Evolutionary conservation across 2,888 invertebrate species (phyloP).

Genomic region (Lasioglossum vierecki): DNA sequence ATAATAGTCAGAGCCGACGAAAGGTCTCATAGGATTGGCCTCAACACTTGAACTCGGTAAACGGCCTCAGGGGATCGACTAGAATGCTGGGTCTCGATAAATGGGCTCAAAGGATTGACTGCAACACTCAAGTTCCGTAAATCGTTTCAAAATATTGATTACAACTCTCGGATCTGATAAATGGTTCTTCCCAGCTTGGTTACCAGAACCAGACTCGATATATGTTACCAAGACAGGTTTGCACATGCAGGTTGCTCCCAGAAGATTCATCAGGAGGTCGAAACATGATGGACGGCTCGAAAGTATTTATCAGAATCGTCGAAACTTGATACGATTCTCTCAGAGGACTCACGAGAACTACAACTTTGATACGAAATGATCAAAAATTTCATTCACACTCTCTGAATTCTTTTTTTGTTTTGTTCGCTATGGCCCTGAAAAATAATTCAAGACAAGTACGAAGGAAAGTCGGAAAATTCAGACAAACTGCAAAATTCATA

Average conservation of each 20-base stretch:
- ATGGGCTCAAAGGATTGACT: constrained; percentile 8
- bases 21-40: background rate
- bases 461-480: too few species aligned
- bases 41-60: background rate
- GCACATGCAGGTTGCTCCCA: background rate
- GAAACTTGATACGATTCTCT: background rate
- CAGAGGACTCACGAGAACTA: background rate
- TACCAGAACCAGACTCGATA: background rate
- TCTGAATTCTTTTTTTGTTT: too few species aligned
- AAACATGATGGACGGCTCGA: background rate
- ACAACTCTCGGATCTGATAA: background rate
- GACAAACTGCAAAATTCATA: too few species aligned
- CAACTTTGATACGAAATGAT: background rate
- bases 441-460: too few species aligned
- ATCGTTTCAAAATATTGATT: constrained; percentile 8
- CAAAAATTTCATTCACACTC: too few species aligned
- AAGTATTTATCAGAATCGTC: background rate
- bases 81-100: background rate
- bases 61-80: background rate
- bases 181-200: background rate
- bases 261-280: background rate
- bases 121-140: background rate
- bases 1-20: background rate
- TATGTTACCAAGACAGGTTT: background rate
- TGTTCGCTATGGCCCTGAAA: too few species aligned